Conservation (phyloP, 2,113 vertebrate genomes). For the Protobothrops flavoviridis region DNA sequence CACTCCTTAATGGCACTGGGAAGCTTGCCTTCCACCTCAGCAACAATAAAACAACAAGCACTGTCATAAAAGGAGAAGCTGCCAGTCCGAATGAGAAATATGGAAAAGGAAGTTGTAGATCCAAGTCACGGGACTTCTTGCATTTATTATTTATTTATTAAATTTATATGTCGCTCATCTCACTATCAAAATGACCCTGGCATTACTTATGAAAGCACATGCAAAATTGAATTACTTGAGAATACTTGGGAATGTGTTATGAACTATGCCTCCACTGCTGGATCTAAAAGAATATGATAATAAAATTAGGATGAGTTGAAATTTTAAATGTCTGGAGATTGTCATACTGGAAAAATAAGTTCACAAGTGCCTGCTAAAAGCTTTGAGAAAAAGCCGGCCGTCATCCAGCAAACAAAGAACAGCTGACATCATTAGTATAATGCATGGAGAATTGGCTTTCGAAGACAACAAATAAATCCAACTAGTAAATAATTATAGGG, state of each 20-base stretch:
- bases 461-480: conserved; percentile 1
- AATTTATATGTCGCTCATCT: background rate
- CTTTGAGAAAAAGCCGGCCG: background rate
- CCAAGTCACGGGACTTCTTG: background rate
- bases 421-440: background rate
- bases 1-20: background rate
- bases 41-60: background rate
- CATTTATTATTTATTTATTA: background rate
- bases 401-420: conserved; percentile 10
- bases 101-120: background rate
- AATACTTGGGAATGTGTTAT: conserved; percentile 16
- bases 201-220: background rate
- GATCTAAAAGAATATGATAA: conserved; percentile 11
- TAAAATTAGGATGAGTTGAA: conserved; percentile 17
- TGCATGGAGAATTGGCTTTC: background rate
- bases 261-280: background rate
- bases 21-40: background rate
- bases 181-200: background rate
- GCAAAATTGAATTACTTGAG: background rate
- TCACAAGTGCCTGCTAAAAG: conserved; percentile 16
- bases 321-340: conserved; percentile 42
- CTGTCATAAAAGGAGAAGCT: background rate
- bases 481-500: background rate
- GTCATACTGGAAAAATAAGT: conserved; percentile 7
- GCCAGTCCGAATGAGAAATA: conserved; percentile 31